phyloP scores from a whole-genome alignment of 2,888 invertebrate genomes.

The Cephus pulcher region DNA sequence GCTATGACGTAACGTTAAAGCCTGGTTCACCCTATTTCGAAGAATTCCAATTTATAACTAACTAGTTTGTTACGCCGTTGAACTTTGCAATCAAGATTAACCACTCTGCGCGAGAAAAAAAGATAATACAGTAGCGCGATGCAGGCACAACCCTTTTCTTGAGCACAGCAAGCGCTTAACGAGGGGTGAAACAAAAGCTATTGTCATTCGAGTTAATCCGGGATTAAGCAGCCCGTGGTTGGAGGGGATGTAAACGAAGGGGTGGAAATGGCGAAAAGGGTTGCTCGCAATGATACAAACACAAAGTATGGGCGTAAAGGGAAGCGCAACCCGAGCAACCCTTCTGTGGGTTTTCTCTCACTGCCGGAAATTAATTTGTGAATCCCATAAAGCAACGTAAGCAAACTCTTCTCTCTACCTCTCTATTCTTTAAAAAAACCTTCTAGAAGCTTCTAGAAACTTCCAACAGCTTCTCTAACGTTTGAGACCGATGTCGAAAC shows the following conservation, averaged over 20 bases:
- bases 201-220: neutral
- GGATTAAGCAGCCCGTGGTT: neutral
- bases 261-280: neutral
- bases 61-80: too few species aligned
- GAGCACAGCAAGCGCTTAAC: neutral
- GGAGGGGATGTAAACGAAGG: neutral
- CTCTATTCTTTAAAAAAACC: neutral
- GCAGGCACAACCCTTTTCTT: neutral
- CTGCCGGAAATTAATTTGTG: neutral
- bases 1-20: neutral
- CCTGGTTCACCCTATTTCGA: neutral
- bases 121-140: neutral
- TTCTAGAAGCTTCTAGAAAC: too few species aligned
- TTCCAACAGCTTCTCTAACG: too few species aligned
- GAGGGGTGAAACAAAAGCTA: slow-evolving; percentile 2
- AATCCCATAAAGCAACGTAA: neutral
- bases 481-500: too few species aligned
- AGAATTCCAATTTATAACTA: neutral
- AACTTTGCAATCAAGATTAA: neutral
- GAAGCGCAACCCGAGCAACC: neutral
- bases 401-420: neutral
- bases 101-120: neutral
- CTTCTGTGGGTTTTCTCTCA: neutral
- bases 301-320: neutral
- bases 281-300: neutral